Percentiles rank a stretch among this genome's conserved stretches.
Evolutionary conservation across 1,140 invertebrate species (phyloP).

Genomic region (Zaprionus inermis): DNA sequence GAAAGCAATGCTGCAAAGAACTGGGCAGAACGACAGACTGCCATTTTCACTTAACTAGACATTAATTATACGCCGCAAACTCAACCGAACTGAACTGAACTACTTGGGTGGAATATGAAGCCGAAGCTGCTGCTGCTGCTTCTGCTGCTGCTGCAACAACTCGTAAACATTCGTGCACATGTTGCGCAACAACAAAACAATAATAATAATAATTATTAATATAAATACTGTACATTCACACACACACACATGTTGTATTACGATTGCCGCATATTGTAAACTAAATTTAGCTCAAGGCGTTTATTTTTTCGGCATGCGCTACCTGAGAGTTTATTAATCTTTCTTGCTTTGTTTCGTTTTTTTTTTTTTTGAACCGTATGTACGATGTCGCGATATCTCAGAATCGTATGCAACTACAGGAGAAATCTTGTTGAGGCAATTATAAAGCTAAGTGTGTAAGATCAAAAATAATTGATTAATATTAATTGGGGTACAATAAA

Average conservation of each 20-base stretch:
- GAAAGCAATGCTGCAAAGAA: constrained; percentile 15
- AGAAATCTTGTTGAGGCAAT: neutral
- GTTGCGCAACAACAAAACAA: constrained; percentile 11
- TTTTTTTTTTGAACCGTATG: neutral
- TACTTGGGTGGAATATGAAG: constrained; percentile 18
- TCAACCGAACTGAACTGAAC: constrained; percentile 56
- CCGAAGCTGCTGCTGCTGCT: neutral
- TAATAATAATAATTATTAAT: constrained; percentile 67
- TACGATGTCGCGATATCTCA: neutral
- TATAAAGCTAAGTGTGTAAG: neutral
- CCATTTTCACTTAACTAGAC: constrained; percentile 79
- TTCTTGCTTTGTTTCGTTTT: constrained; percentile 1
- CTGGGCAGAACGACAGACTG: constrained; percentile 57
- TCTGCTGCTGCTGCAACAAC: neutral
- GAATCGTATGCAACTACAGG: neutral
- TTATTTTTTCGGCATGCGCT: constrained; percentile 22
- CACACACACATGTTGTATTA: constrained; percentile 35
- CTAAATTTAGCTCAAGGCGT: constrained; percentile 71
- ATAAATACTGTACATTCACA: constrained; percentile 43
- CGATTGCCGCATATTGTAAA: constrained; percentile 50
- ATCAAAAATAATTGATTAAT: neutral
- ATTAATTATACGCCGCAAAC: constrained; percentile 72
- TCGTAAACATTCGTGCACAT: neutral
- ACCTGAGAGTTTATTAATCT: constrained; percentile 35
- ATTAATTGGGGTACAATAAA: neutral